Evolutionary conservation across 92 coral and sea anemone species (phyloP), one percentile per base, ranked within the genome.

Genomic region (Chrysogorgia sp.): DNA sequence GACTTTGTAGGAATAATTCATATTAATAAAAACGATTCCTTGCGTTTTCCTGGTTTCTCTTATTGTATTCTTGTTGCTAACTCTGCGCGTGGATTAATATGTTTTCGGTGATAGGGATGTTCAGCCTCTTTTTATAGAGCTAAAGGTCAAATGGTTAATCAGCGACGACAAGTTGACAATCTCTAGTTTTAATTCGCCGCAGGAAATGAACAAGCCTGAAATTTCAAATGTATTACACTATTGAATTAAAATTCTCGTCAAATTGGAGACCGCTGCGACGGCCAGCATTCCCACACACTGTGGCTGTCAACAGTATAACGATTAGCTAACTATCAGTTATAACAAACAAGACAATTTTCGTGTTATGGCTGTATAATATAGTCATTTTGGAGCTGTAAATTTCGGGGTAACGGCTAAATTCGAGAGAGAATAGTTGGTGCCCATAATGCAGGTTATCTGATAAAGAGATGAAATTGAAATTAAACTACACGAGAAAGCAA

Each of bases 231-330:
- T 48, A 26, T n/a, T 69, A 58, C 33, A 48, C 29, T 45, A 69
- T 45, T 69, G 50, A 69, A 69, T 69, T 69, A 69, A 69, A 69
- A 69, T 69, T 69, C 76, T 47, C 59, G 40, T 32, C 58, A 68
- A 68, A 68, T 68, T 68, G 29, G 25, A 1, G 0, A 56, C 75
- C 9, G 34, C 32, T 25, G 10, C 53, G 76, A 22, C 59, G 12
- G 45, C 1, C n/a, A 31, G 9, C 24, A 1, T 17, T 20, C 35
- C 40, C 50, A 24, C 76, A 69, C 48, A 23, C 76, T 60, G 10
- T 15, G 53, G 53, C n/a, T 47, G 53, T 47, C 53, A 47, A 6
- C 53, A 47, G 53, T 6, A 15, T 47, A 47, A 6, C 14, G 53
- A 15, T 12, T 47, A 15, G n/a, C 2, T 47, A n/a, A n/a, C n/a